Conservation (phyloP, 2,797 vertebrate genomes). For the Gymnodraco acuticeps region DNA sequence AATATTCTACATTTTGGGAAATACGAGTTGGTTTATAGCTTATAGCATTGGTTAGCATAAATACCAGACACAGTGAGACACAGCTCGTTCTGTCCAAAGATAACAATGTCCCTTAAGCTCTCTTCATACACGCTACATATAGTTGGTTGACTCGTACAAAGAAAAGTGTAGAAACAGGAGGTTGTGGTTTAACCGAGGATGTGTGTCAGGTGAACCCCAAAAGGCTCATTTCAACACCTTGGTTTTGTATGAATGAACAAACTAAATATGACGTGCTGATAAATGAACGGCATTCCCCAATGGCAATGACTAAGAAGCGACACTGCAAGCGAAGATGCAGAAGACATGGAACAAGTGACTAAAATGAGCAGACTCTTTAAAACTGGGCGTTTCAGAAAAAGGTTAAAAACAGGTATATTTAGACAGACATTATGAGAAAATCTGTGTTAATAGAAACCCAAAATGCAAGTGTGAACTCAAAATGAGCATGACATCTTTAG, state of each 20-base stretch:
- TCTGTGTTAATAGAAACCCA: too few relatives aligned
- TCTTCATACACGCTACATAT: not conserved
- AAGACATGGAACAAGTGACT: too few relatives aligned
- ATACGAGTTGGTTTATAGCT: not conserved
- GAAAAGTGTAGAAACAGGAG: not conserved
- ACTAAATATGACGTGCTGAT: not conserved
- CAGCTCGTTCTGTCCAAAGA: not conserved
- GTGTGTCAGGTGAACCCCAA: not conserved
- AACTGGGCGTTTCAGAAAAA: too few relatives aligned
- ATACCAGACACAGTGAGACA: not conserved
- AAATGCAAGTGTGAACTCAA: too few relatives aligned
- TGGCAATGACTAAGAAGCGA: too few relatives aligned
- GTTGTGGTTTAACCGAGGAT: not conserved
- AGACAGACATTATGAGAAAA: too few relatives aligned
- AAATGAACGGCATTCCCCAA: not conserved
- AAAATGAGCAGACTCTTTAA: too few relatives aligned
- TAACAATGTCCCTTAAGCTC: not conserved
- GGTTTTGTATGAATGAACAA: not conserved
- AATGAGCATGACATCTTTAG: too few relatives aligned
- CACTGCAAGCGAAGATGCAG: too few relatives aligned
- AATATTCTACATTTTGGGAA: not conserved
- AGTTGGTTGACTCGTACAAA: not conserved
- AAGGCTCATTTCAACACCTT: not conserved
- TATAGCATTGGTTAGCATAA: not conserved
- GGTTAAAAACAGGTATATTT: too few relatives aligned